Percentiles rank a stretch among this genome's conserved stretches.
phyloP scores from a whole-genome alignment of 2,797 vertebrate species.

The Triplophysa bombifrons region DNA sequence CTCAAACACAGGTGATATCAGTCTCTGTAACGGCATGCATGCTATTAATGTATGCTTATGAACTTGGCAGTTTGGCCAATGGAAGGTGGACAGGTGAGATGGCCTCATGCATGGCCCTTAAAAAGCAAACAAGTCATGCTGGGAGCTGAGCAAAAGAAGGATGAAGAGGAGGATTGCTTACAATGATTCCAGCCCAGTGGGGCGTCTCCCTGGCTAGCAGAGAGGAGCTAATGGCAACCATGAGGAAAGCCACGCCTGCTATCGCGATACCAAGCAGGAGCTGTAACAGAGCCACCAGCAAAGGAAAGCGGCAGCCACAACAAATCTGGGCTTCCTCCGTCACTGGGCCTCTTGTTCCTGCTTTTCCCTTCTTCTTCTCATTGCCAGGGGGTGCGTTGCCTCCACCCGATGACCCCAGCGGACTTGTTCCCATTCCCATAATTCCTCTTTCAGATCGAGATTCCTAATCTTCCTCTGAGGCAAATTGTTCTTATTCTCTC shows the following conservation, averaged over 20 bases:
- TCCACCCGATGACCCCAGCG: constrained; percentile 59
- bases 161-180: constrained; percentile 79
- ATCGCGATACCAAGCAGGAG: constrained; percentile 87
- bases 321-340: constrained; percentile 79
- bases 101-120: constrained; percentile 55
- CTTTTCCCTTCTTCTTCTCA: constrained; percentile 52
- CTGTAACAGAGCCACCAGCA: constrained; percentile 89
- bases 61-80: constrained; percentile 17
- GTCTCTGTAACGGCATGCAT: background rate
- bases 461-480: constrained; percentile 36
- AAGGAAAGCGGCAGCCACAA: constrained; percentile 91
- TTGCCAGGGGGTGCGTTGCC: constrained; percentile 58
- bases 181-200: constrained; percentile 96
- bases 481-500: constrained; percentile 43
- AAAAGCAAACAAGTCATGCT: constrained; percentile 55
- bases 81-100: constrained; percentile 5
- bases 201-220: constrained; percentile 93
- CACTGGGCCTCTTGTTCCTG: constrained; percentile 63
- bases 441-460: constrained; percentile 36
- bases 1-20: constrained; percentile 1
- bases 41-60: constrained; percentile 25
- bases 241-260: constrained; percentile 89
- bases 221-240: constrained; percentile 87
- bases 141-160: constrained; percentile 59
- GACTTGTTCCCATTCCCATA: constrained; percentile 60